A percentile compares a stretch with the other conserved stretches of the same genome.
phyloP scores from a whole-genome alignment of 1,140 invertebrate species.

The Chymomyza costata region DNA sequence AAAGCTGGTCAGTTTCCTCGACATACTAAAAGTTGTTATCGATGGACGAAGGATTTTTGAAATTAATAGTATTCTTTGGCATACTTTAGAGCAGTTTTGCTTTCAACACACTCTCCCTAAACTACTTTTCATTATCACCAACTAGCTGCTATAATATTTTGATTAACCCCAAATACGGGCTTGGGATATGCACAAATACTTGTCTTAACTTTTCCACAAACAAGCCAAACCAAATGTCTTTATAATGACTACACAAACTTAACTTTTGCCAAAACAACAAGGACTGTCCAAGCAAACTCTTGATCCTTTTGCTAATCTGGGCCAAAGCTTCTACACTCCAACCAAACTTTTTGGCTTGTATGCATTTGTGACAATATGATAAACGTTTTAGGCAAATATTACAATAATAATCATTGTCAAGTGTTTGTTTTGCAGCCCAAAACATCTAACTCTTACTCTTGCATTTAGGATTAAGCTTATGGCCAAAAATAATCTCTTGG shows the following conservation, averaged over 20 bases:
- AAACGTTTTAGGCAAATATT: slow-evolving; percentile 41
- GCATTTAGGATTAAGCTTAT: slow-evolving; percentile 23
- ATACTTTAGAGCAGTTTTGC: too few species aligned
- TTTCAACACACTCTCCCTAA: slow-evolving; percentile 4
- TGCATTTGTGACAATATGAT: slow-evolving; percentile 30
- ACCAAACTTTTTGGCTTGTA: not conserved
- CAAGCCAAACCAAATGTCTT: slow-evolving; percentile 24
- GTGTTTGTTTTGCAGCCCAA: not conserved
- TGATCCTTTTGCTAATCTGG: slow-evolving; percentile 50
- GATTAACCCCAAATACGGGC: slow-evolving; percentile 5
- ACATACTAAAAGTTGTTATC: too few species aligned
- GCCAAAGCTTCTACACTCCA: slow-evolving; percentile 14
- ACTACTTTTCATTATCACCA: slow-evolving; percentile 29
- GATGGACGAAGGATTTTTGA: too few species aligned
- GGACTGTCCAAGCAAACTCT: slow-evolving; percentile 21
- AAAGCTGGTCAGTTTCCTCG: too few species aligned
- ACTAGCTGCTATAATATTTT: slow-evolving; percentile 4
- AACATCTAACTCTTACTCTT: too few species aligned
- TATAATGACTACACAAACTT: slow-evolving; percentile 47
- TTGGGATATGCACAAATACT: slow-evolving; percentile 28
- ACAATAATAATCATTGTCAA: slow-evolving; percentile 34
- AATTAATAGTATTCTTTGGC: too few species aligned
- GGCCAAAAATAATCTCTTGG: too few species aligned
- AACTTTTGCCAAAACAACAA: slow-evolving; percentile 16
- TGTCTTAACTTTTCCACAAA: slow-evolving; percentile 9